Base-by-base conservation (phyloP, 2,888 invertebrate species). In the Clepsis dumicolana region DNA sequence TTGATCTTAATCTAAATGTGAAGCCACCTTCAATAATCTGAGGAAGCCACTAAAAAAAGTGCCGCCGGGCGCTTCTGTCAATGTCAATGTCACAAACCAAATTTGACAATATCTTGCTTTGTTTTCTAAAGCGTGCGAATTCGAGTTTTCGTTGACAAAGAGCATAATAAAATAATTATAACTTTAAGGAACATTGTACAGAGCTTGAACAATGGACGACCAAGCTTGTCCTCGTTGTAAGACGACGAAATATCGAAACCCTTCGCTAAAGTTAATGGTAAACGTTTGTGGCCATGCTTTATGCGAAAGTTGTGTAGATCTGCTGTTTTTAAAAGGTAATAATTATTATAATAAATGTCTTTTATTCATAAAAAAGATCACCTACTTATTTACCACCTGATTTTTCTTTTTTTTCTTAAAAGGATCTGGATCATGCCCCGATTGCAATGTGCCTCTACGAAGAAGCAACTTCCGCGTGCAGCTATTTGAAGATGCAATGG, bases 201-300 rank as follows among this genome's bases (percentile, higher is more conserved):
- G 4, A 24, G 18, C 24, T 56, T 21, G 4, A 64, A 68, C 60
- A 70, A 97, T 97, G 96, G 96, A 97, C 75, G 97, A 98, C 79
- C 96, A 96, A 89, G 96, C 96, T 29, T 98, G 99, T 94, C 99
- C 99, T 72, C 96, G 98, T 89, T 99, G 99, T 93, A 98, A 98
- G 94, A 98, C 99, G 44, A 98, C 96, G 57, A 99, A 99, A 93
- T 99, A 99, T 86, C 95, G 99, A 88, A 99, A 99, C 93, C 99
- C 99, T 38, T 97, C 98, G 0, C 90, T 99, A 65, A 98, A 98
- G 86, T 95, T 99, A 94, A 97, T 99, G 98, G 99, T 99, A 72
- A 99, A 99, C 88, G 96, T 98, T 65, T 99, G 99, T 90, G 99
- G 99, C 32, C 99, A 99, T 94, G 97, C 98, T 44, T 93, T 99